phyloP scores from a whole-genome alignment of 2,797 vertebrate species.

The Syngnathus rostellatus region DNA sequence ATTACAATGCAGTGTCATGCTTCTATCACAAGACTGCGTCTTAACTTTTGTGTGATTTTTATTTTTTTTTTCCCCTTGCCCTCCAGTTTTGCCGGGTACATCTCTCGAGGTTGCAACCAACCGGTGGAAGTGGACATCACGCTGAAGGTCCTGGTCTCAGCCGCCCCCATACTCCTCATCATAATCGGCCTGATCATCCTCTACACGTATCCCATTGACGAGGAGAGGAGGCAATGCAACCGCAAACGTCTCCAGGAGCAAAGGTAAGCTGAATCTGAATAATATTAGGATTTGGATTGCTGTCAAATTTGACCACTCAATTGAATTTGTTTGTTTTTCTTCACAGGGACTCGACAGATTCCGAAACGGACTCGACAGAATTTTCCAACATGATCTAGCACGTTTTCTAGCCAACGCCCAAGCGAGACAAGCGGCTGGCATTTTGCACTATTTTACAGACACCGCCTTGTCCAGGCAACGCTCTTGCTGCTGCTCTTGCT shows the following conservation, averaged over 20 bases:
- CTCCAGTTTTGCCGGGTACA: conserved; percentile 86
- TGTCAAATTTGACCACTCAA: neutral
- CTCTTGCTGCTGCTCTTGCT: conserved; percentile 11
- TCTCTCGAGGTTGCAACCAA: conserved; percentile 81
- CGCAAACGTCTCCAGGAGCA: conserved; percentile 82
- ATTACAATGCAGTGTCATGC: conserved; percentile 17
- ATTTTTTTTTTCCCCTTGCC: neutral
- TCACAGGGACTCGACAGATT: conserved; percentile 72
- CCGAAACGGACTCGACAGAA: conserved; percentile 80
- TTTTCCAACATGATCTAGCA: conserved; percentile 62
- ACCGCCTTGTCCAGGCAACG: conserved; percentile 34
- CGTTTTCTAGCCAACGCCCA: neutral
- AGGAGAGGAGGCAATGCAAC: conserved; percentile 80
- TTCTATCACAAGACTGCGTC: conserved; percentile 2
- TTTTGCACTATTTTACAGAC: conserved; percentile 43
- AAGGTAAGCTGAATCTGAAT: conserved; percentile 59
- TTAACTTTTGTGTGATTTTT: neutral
- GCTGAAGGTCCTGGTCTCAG: conserved; percentile 84
- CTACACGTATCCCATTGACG: conserved; percentile 84
- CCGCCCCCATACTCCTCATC: conserved; percentile 79
- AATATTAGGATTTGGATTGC: neutral
- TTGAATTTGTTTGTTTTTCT: conserved; percentile 6
- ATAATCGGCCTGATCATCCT: conserved; percentile 82
- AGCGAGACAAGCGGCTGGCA: conserved; percentile 25
- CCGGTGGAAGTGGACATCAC: conserved; percentile 77